These are phyloP conservation scores for Arrhamphus sclerolepis DNA, from an alignment of 2,797 vertebrate genomes.

Conservation along the genomic window DNA sequence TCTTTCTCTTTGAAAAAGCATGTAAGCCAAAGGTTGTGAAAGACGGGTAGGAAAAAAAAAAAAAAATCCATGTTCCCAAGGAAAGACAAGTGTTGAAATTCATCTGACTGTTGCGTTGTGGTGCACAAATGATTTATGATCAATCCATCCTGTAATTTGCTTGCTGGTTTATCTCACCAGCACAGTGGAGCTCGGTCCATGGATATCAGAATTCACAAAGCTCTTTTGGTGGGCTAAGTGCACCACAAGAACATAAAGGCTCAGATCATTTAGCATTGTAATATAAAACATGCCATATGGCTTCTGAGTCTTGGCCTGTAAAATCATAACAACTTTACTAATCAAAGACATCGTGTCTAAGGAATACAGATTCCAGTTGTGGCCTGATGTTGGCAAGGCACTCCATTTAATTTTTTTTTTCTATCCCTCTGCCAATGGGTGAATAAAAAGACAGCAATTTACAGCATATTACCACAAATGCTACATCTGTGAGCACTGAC, in stretches of 20 bases:
- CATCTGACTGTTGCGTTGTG: conserved; percentile 50
- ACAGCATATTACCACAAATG: conserved; percentile 51
- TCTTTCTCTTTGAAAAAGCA: conserved; percentile 66
- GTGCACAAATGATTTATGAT: conserved; percentile 68
- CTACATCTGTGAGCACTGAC: conserved; percentile 27
- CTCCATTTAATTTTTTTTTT: conserved; percentile 45
- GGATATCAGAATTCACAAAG: conserved; percentile 58
- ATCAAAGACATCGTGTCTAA: conserved; percentile 70
- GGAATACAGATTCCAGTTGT: conserved; percentile 62
- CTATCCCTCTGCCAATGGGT: conserved; percentile 45
- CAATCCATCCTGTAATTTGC: conserved; percentile 52
- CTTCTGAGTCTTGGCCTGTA: conserved; percentile 64
- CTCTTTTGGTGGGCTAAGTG: conserved; percentile 66
- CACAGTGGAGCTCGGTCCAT: conserved; percentile 41
- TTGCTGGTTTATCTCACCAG: conserved; percentile 56
- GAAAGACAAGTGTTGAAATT: conserved; percentile 78
- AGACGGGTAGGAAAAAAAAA: conserved; percentile 50
- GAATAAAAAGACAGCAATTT: conserved; percentile 47
- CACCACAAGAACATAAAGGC: conserved; percentile 65
- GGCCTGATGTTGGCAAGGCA: conserved; percentile 54
- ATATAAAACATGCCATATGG: conserved; percentile 74
- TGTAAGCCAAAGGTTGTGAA: conserved; percentile 78
- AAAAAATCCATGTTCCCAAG: conserved; percentile 58
- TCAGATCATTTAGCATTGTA: conserved; percentile 71
- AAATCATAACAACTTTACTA: conserved; percentile 69